A percentile compares a stretch with the other conserved stretches of the same genome.
phyloP scores from a whole-genome alignment of 1,140 invertebrate species.

The Neoseiulus cucumeris region DNA sequence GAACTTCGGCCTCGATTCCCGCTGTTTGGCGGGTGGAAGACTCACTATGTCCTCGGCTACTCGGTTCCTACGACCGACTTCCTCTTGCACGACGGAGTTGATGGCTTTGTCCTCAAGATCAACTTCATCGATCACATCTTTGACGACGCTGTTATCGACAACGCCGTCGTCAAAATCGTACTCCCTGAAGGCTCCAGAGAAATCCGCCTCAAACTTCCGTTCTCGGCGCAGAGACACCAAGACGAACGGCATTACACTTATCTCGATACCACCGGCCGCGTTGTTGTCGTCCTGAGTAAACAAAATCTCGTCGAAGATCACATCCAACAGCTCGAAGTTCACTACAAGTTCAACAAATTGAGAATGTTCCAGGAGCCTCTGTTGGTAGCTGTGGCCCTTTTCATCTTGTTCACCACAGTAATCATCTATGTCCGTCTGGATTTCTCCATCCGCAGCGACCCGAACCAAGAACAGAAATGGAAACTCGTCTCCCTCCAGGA shows the following conservation, averaged over 20 bases:
- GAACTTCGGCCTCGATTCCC: slow-evolving; percentile 88
- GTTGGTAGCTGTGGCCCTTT: slow-evolving; percentile 64
- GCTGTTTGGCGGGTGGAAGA: slow-evolving; percentile 96
- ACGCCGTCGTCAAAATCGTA: slow-evolving; percentile 71
- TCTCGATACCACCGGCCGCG: slow-evolving; percentile 76
- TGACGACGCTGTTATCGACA: slow-evolving; percentile 87
- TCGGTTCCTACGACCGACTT: slow-evolving; percentile 94
- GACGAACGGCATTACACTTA: slow-evolving; percentile 76
- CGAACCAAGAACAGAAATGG: slow-evolving; percentile 17
- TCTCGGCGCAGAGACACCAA: slow-evolving; percentile 45
- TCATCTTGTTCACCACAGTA: slow-evolving; percentile 68
- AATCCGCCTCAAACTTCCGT: slow-evolving; percentile 62
- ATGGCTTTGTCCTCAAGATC: slow-evolving; percentile 68
- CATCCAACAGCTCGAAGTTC: slow-evolving; percentile 66
- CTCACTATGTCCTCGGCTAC: slow-evolving; percentile 87
- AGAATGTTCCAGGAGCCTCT: slow-evolving; percentile 76
- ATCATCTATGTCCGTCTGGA: slow-evolving; percentile 87
- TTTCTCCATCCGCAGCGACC: slow-evolving; percentile 57
- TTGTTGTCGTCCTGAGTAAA: slow-evolving; percentile 64
- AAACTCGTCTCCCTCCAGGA: slow-evolving; percentile 29
- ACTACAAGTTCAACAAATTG: slow-evolving; percentile 63
- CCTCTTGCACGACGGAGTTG: slow-evolving; percentile 47
- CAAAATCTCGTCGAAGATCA: slow-evolving; percentile 85
- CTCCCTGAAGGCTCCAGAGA: slow-evolving; percentile 71
- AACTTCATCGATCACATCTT: slow-evolving; percentile 82